Base-by-base conservation (phyloP, 2,888 invertebrate genomes). In the Carcina quercana region DNA sequence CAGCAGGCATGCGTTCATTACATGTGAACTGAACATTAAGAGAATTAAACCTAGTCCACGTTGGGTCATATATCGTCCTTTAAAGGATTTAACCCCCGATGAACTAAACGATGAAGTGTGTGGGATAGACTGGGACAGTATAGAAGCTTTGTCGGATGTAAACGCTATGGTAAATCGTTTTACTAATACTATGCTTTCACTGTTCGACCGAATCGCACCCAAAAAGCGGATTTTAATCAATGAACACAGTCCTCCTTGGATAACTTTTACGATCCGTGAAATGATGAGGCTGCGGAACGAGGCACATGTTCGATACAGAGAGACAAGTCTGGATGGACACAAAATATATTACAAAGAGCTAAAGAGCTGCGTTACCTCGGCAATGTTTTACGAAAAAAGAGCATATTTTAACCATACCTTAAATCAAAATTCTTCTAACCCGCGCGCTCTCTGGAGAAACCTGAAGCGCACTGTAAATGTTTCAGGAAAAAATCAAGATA, bases 201-300 rank as follows among this genome's bases (percentile, higher is more conserved):
- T 32, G 5, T 32, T 25, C 13, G 31, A 32, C 20, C 11, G 8
- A 12, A 13, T 19, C 13, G 25, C 31, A 4, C 31, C 31, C 3
- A n/a, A 13, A 3, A 32, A 32, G 10, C 7, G 3, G 4, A 4
- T 12, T 11, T 12, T 27, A 4, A 14, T 28, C 19, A 34, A 34
- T 25, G 13, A 34, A n/a, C n/a, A 20, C 5, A 3, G 4, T 15
- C 13, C 28, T 12, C 33, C 33, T 7, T 34, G 33, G 33, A 24
- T 34, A 7, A 34, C 33, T 2, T 5, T 12, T 5, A 34, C 8
- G 12, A 13, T 34, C 2, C 22, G 13, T 10, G 15, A 21, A 5
- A 34, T 34, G 33, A 34, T 34, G 24, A 26, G 17, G 11, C 11
- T 28, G 13, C 12, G 33, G 13, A 19, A 34, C 10, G 25, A 17